These are phyloP conservation scores for Rhinella marina DNA, from an alignment of 2,797 vertebrate species.

Conservation along the genomic window DNA sequence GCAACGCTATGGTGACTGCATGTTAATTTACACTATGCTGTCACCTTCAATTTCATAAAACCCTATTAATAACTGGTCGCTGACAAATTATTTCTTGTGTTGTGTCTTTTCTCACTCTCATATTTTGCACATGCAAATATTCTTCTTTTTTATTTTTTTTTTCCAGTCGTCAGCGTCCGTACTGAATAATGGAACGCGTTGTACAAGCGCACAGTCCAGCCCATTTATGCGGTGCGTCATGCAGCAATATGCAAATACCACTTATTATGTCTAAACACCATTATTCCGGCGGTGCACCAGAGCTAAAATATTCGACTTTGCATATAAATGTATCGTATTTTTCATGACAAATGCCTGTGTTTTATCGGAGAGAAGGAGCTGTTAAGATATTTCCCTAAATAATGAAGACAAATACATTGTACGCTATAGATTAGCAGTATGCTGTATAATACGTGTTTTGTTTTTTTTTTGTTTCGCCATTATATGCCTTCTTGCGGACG, in stretches of 20 bases:
- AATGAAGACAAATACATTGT: slow-evolving; percentile 40
- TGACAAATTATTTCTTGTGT: neutral
- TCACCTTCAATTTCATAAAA: neutral
- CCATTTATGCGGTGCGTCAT: slow-evolving; percentile 62
- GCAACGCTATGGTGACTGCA: neutral
- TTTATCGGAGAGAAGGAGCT: slow-evolving; percentile 8
- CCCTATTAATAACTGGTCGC: neutral
- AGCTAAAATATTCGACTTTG: slow-evolving; percentile 59
- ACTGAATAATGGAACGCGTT: slow-evolving; percentile 61
- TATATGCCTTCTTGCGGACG: slow-evolving; percentile 36
- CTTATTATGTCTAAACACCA: slow-evolving; percentile 64
- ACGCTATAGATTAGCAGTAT: slow-evolving; percentile 47
- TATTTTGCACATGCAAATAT: slow-evolving; percentile 65
- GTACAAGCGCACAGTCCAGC: slow-evolving; percentile 47
- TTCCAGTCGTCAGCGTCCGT: slow-evolving; percentile 62
- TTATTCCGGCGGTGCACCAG: slow-evolving; percentile 60
- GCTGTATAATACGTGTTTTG: slow-evolving; percentile 29
- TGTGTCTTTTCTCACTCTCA: neutral
- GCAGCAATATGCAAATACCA: slow-evolving; percentile 64
- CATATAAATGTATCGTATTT: slow-evolving; percentile 62
- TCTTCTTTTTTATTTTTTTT: slow-evolving; percentile 66
- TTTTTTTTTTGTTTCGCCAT: slow-evolving; percentile 49
- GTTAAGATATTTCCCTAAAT: slow-evolving; percentile 53
- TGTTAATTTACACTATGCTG: neutral
- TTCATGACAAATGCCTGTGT: slow-evolving; percentile 34